Percentiles rank a stretch among this genome's conserved stretches.
phyloP scores from a whole-genome alignment of 2,888 invertebrate species.

The Noctua janthina region DNA sequence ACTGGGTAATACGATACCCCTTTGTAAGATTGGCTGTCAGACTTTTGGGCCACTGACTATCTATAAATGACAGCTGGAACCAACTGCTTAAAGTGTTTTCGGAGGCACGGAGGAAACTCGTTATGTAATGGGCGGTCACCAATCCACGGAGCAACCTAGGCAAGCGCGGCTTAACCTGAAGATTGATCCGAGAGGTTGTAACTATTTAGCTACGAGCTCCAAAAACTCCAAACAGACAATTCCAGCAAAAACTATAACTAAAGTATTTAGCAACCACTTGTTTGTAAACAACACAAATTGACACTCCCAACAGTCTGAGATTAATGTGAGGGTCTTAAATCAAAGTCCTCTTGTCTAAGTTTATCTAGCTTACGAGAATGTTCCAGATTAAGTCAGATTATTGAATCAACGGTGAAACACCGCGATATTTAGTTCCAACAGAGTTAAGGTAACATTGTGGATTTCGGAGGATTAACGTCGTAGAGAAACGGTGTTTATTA shows the following conservation, averaged over 20 bases:
- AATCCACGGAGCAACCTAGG: too few relatives aligned
- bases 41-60: too few relatives aligned
- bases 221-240: neutral
- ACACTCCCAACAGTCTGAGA: neutral
- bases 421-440: slow-evolving; percentile 22
- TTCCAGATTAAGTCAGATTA: slow-evolving; percentile 50
- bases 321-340: slow-evolving; percentile 35
- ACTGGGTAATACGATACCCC: too few relatives aligned
- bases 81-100: too few relatives aligned
- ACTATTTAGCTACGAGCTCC: too few relatives aligned
- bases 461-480: neutral
- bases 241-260: neutral
- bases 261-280: neutral
- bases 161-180: too few relatives aligned
- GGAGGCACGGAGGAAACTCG: too few relatives aligned
- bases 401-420: slow-evolving; percentile 36
- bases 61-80: too few relatives aligned
- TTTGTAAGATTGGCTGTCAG: too few relatives aligned
- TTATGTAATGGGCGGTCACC: too few relatives aligned
- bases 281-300: slow-evolving; percentile 6
- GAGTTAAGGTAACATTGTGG: neutral
- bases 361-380: slow-evolving; percentile 34
- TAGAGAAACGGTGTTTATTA: neutral
- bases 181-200: too few relatives aligned
- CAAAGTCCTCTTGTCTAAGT: slow-evolving; percentile 26